Conservation (phyloP, 2,797 vertebrate species). For the Falco columbarius region DNA sequence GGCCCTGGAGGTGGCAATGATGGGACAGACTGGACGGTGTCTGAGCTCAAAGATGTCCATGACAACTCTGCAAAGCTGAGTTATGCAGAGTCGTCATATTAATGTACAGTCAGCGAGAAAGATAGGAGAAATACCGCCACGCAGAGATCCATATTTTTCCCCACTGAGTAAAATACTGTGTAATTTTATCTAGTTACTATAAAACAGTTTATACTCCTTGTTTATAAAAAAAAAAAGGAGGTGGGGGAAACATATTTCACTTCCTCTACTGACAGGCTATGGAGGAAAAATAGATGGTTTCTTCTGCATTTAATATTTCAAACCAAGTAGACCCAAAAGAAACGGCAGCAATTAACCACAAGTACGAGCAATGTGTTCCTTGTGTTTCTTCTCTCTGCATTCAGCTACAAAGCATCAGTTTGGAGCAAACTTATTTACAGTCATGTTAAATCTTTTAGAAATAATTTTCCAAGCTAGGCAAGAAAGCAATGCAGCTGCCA, state of each 20-base stretch:
- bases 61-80: neutral
- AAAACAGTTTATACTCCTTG: slow-evolving; percentile 53
- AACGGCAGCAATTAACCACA: slow-evolving; percentile 71
- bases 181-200: slow-evolving; percentile 50
- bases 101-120: neutral
- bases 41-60: neutral
- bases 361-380: slow-evolving; percentile 24
- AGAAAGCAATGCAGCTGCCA: neutral
- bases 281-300: slow-evolving; percentile 58
- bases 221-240: neutral
- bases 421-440: neutral
- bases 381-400: neutral
- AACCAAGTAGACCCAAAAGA: slow-evolving; percentile 48
- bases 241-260: neutral
- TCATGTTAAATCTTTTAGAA: neutral
- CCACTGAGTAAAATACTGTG: slow-evolving; percentile 50
- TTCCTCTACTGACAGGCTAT: slow-evolving; percentile 48
- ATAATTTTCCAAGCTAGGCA: neutral
- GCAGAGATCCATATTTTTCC: slow-evolving; percentile 35
- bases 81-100: neutral
- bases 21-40: neutral
- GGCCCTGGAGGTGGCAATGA: neutral
- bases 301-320: slow-evolving; percentile 56
- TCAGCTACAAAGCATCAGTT: neutral
- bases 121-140: neutral